Evolutionary conservation across 2,797 vertebrate genomes (phyloP).

Genomic region (Capromys pilorides): DNA sequence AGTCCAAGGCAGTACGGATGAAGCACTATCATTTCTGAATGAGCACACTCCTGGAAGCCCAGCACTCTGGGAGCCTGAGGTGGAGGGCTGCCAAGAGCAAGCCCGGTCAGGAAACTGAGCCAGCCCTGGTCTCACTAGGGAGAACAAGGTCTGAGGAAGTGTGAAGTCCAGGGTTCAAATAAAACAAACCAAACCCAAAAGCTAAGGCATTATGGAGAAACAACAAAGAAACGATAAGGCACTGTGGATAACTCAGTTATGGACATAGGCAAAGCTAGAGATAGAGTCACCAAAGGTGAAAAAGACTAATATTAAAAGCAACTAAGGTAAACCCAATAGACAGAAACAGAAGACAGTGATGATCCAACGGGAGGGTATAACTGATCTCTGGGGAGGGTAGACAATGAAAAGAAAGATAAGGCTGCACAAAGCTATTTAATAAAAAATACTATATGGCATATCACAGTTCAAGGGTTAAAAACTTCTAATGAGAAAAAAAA

Average conservation of each 20-base stretch:
- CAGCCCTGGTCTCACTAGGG: no score
- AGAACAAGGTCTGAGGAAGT: neutral
- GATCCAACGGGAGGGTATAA: neutral
- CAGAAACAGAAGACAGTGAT: neutral
- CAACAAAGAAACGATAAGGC: neutral
- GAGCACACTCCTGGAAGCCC: neutral
- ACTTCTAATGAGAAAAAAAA: neutral
- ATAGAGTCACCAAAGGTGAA: neutral
- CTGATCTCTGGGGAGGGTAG: neutral
- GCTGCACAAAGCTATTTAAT: neutral
- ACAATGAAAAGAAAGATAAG: neutral
- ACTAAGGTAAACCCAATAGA: neutral
- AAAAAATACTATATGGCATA: neutral
- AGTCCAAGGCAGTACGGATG: neutral
- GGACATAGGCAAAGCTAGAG: neutral
- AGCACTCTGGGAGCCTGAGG: neutral
- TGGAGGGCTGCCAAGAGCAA: neutral
- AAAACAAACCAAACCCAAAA: neutral
- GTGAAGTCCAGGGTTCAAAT: neutral
- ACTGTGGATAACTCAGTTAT: neutral
- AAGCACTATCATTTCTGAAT: neutral
- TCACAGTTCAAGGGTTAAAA: neutral
- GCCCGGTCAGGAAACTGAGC: neutral
- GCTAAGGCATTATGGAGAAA: neutral
- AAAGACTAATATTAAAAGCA: neutral